Conservation (phyloP, 1,140 invertebrate genomes). For the Limonius californicus region DNA sequence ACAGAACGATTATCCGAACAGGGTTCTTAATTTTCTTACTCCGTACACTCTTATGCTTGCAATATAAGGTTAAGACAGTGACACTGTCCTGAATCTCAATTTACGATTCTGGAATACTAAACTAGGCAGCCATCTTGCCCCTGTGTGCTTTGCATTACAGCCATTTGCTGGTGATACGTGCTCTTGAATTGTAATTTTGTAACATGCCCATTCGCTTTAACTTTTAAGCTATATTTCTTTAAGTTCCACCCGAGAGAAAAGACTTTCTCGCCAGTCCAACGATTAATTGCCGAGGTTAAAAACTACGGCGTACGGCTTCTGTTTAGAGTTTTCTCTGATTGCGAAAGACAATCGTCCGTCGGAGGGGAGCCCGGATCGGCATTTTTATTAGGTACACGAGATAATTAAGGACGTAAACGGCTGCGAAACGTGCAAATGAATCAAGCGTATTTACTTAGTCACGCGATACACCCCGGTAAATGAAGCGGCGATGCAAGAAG, state of each 20-base stretch:
- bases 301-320: no score
- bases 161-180: slow-evolving; percentile 25
- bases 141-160: slow-evolving; percentile 14
- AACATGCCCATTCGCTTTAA: slow-evolving; percentile 20
- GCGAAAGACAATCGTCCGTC: neutral
- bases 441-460: neutral
- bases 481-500: no score
- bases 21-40: slow-evolving; percentile 13
- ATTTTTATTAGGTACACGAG: no score
- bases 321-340: neutral
- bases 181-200: slow-evolving; percentile 29
- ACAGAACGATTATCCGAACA: neutral
- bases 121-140: slow-evolving; percentile 19
- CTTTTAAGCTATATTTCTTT: slow-evolving; percentile 16
- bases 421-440: neutral
- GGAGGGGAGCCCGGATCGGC: no score
- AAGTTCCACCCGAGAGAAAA: no score
- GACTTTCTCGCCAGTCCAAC: no score
- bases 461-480: no score
- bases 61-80: slow-evolving; percentile 20
- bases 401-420: neutral
- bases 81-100: slow-evolving; percentile 31
- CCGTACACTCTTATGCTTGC: slow-evolving; percentile 1
- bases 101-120: slow-evolving; percentile 31
- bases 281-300: no score